phyloP scores from a whole-genome alignment of 2,888 invertebrate genomes.

The Caenorhabditis sinica region DNA sequence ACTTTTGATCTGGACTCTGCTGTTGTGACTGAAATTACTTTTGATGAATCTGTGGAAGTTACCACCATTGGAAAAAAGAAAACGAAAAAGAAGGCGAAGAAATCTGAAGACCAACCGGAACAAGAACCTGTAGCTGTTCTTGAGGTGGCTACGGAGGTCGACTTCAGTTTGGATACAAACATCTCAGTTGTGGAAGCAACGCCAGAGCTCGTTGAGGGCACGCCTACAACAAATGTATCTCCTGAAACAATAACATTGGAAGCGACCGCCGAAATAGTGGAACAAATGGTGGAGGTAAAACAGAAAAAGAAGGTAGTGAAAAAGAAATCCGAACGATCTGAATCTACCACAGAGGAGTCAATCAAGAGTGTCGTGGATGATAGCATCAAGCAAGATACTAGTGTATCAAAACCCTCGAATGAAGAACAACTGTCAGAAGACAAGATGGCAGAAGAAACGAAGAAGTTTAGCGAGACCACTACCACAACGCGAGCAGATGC shows the following conservation, averaged over 20 bases:
- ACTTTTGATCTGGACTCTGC: slow-evolving; percentile 8
- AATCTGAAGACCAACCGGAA: slow-evolving; percentile 7
- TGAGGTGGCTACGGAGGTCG: slow-evolving; percentile 3
- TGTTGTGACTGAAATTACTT: slow-evolving; percentile 3
- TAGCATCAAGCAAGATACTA: too few species aligned
- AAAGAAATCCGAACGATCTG: not conserved
- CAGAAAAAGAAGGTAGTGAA: not conserved
- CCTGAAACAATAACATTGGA: not conserved
- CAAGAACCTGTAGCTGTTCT: slow-evolving; percentile 5
- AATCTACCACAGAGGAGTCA: not conserved
- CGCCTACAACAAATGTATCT: not conserved
- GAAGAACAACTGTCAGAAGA: too few species aligned
- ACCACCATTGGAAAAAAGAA: slow-evolving; percentile 23
- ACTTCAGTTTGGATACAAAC: slow-evolving; percentile 4
- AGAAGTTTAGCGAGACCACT: slow-evolving; percentile 41
- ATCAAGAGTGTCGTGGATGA: not conserved
- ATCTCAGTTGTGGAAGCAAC: slow-evolving; percentile 15
- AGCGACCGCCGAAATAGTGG: slow-evolving; percentile 1
- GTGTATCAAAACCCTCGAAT: too few species aligned
- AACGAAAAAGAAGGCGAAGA: slow-evolving; percentile 34
- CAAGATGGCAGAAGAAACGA: slow-evolving; percentile 48
- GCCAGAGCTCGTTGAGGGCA: not conserved
- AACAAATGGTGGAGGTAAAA: slow-evolving; percentile 1
- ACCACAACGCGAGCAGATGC: slow-evolving; percentile 38
- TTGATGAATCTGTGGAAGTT: slow-evolving; percentile 24